Evolutionary conservation across 2,888 invertebrate species (phyloP).

Genomic region (Troilus luridus): DNA sequence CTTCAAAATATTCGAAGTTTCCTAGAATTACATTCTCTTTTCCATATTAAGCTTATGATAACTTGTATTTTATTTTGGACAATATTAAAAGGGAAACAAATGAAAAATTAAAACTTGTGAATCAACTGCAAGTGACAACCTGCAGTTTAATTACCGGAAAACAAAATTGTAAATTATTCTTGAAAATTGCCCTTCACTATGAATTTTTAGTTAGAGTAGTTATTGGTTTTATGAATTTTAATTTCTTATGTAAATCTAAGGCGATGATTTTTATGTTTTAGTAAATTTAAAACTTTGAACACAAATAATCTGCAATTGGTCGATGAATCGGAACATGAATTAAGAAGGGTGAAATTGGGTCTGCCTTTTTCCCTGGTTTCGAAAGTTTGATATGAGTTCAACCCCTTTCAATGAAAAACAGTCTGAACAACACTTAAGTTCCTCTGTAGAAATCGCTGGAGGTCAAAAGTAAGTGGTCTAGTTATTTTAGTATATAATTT

Average conservation of each 20-base stretch:
- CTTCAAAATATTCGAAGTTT: too few species aligned
- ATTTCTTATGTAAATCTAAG: not conserved
- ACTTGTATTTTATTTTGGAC: too few species aligned
- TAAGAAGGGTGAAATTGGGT: not conserved
- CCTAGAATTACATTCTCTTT: too few species aligned
- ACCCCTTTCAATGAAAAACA: not conserved
- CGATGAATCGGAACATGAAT: not conserved
- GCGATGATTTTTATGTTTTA: not conserved
- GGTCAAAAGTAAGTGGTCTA: not conserved
- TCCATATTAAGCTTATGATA: too few species aligned
- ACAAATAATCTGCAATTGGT: not conserved
- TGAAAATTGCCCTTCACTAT: too few species aligned
- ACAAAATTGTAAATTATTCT: too few species aligned
- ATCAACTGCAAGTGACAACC: too few species aligned
- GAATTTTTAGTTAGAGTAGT: too few species aligned
- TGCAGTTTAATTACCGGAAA: too few species aligned
- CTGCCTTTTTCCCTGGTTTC: not conserved
- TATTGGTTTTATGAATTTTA: too few species aligned
- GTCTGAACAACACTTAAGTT: not conserved
- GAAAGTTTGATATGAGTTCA: constrained; percentile 19
- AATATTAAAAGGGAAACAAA: too few species aligned
- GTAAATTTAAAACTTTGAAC: not conserved
- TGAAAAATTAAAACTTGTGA: too few species aligned
- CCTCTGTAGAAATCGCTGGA: not conserved
- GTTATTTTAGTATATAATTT: not conserved